Percentiles rank a stretch among this genome's conserved stretches.
phyloP scores from a whole-genome alignment of 64 coral and sea anemone genomes.

The Pocillopora damicornis region DNA sequence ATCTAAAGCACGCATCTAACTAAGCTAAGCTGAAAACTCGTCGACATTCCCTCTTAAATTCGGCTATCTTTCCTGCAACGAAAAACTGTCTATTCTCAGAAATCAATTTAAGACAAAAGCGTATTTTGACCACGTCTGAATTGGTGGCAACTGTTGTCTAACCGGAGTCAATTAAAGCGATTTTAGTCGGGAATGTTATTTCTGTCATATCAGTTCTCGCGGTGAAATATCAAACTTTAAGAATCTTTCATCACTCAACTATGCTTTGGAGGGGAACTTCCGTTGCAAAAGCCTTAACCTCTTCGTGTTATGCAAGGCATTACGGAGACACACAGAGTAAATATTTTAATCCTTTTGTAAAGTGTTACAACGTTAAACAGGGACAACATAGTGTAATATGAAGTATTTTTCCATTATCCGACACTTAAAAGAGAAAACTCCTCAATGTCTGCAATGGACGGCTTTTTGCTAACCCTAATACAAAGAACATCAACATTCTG shows the following conservation, averaged over 20 bases:
- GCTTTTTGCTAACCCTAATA: not conserved
- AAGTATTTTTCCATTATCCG: not conserved
- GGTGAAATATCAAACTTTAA: not conserved
- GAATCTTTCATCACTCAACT: constrained; percentile 19
- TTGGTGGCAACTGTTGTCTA: not conserved
- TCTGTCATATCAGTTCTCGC: not conserved
- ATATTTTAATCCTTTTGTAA: constrained; percentile 8
- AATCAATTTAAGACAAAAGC: not conserved
- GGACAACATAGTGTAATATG: not conserved
- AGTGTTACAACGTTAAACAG: constrained; percentile 3
- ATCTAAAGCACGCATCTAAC: not conserved
- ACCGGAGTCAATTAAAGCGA: not conserved
- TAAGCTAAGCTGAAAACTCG: not conserved
- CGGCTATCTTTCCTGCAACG: not conserved
- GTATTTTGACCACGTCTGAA: not conserved
- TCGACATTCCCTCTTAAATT: not conserved
- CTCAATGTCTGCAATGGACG: not conserved
- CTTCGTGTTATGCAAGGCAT: constrained; percentile 18
- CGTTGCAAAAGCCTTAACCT: not conserved
- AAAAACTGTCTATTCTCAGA: not conserved
- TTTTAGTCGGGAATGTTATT: not conserved
- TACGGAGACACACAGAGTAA: not conserved
- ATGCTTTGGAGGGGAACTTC: not conserved
- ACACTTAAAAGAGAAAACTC: not conserved
- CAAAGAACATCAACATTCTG: not conserved